phyloP scores from a whole-genome alignment of 1,140 invertebrate species.

The Eumaeus atala region DNA sequence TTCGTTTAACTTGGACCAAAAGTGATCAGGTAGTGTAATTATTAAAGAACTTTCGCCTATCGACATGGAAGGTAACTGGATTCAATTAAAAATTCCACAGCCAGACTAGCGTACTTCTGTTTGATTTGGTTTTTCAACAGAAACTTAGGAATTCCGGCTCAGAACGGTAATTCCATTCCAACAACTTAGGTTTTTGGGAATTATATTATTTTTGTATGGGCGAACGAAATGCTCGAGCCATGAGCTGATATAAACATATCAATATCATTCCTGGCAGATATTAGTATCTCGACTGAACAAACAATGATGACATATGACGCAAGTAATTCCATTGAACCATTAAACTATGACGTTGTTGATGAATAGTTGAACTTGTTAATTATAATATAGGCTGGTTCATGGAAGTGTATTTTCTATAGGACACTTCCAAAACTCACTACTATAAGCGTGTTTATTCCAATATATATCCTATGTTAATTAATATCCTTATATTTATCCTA shows the following conservation, averaged over 20 bases:
- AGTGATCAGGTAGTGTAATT: slow-evolving; percentile 45
- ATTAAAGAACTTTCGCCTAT: slow-evolving; percentile 60
- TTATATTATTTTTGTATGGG: too few relatives aligned
- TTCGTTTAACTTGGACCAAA: slow-evolving; percentile 20
- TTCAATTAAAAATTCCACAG: slow-evolving; percentile 62
- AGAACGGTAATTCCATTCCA: slow-evolving; percentile 20
- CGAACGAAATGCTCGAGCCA: not conserved
- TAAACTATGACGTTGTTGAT: too few relatives aligned
- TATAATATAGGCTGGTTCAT: too few relatives aligned
- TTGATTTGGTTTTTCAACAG: slow-evolving; percentile 45
- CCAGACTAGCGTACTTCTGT: slow-evolving; percentile 34
- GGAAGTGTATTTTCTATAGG: too few relatives aligned
- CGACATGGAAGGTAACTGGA: slow-evolving; percentile 51
- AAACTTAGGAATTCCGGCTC: slow-evolving; percentile 30
- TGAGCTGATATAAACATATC: not conserved
- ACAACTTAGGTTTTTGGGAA: not conserved
- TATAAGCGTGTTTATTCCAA: too few relatives aligned
- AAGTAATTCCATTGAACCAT: not conserved
- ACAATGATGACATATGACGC: not conserved
- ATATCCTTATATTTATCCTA: too few relatives aligned
- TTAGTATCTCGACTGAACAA: slow-evolving; percentile 5
- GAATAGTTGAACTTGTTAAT: too few relatives aligned
- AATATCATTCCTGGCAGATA: not conserved
- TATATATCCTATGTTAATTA: too few relatives aligned
- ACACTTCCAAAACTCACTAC: too few relatives aligned